Conservation (phyloP, 37 sponge, comb jelly and placozoan genomes). For the Axinella damicornis region DNA sequence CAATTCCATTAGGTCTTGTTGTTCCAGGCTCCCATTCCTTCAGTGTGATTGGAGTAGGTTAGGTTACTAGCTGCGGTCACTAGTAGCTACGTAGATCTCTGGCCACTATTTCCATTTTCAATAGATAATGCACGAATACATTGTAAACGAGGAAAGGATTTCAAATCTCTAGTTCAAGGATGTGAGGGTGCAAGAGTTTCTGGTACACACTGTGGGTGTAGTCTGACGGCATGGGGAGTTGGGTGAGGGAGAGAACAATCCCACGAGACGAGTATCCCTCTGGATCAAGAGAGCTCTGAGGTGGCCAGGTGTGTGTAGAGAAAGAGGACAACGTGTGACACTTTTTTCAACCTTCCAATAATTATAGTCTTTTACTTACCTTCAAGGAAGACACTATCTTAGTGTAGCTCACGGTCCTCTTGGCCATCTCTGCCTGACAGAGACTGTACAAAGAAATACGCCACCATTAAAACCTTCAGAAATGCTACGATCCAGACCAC, state of each 20-base stretch:
- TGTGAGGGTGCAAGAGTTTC: constrained; percentile 12
- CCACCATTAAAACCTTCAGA: not conserved
- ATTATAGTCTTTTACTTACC: not conserved
- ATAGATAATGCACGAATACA: too few relatives aligned
- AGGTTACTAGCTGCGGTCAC: too few relatives aligned
- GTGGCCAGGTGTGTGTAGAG: not conserved
- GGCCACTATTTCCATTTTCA: too few relatives aligned
- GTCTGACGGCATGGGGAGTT: constrained; percentile 57
- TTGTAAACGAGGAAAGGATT: too few relatives aligned
- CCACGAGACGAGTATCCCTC: not conserved
- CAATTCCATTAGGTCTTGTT: too few relatives aligned
- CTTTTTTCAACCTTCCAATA: not conserved
- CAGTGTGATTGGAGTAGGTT: too few relatives aligned
- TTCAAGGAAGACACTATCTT: constrained; percentile 31
- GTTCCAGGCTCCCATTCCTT: too few relatives aligned
- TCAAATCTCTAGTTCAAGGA: constrained; percentile 11
- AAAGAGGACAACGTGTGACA: not conserved
- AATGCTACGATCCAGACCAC: too few relatives aligned
- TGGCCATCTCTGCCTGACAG: constrained; percentile 74
- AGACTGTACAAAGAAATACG: constrained; percentile 27
- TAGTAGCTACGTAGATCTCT: too few relatives aligned
- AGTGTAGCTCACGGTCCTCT: constrained; percentile 29
- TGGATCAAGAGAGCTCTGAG: not conserved
- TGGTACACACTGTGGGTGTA: constrained; percentile 37
- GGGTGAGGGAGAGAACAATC: constrained; percentile 7